Evolutionary conservation across 2,888 invertebrate species (phyloP).

Genomic region (Drosophila paracracens): DNA sequence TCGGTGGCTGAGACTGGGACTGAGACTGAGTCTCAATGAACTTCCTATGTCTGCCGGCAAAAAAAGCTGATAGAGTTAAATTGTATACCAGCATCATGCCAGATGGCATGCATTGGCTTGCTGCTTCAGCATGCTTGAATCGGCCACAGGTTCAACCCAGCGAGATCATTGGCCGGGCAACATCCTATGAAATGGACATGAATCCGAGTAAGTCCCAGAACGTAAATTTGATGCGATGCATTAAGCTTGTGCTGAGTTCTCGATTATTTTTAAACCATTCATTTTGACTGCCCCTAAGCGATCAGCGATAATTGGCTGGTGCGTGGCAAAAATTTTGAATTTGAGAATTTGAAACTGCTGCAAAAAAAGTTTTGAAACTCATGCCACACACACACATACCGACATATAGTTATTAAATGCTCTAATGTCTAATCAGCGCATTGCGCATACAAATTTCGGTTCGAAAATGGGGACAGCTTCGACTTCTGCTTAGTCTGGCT

Average conservation of each 20-base stretch:
- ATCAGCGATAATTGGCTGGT: conserved; percentile 8
- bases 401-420: conserved; percentile 10
- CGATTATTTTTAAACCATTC: conserved; percentile 50
- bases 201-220: conserved; percentile 22
- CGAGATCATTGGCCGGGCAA: conserved; percentile 63
- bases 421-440: conserved; percentile 55
- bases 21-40: conserved; percentile 12
- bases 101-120: background rate
- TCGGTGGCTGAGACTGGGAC: background rate
- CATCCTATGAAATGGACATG: conserved; percentile 65
- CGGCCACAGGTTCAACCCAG: conserved; percentile 49
- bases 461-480: conserved; percentile 42
- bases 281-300: conserved; percentile 7
- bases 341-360: conserved; percentile 13
- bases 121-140: conserved; percentile 26
- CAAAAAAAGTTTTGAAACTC: conserved; percentile 11
- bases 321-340: conserved; percentile 25
- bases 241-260: conserved; percentile 4
- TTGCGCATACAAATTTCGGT: conserved; percentile 39
- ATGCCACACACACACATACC: conserved; percentile 7
- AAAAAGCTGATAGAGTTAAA: background rate
- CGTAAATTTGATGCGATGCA: background rate
- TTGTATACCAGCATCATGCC: conserved; percentile 11
- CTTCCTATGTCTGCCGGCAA: conserved; percentile 7
- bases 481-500: conserved; percentile 25